Evolutionary conservation across 2,888 invertebrate species (phyloP), one percentile per base, ranked within the genome.

Genomic region (Craniophora ligustri): DNA sequence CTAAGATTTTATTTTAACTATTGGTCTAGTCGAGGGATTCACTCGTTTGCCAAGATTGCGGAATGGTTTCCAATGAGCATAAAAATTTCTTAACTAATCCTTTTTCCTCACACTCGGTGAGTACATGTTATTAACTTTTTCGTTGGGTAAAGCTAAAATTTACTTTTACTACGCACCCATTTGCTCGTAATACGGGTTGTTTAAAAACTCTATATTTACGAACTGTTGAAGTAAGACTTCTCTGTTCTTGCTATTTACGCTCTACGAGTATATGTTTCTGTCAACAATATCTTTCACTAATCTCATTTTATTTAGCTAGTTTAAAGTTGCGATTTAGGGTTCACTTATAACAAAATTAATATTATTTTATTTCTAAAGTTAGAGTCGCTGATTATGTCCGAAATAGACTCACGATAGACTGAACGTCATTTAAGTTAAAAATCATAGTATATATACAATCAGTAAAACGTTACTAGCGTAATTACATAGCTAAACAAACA

Each of bases 401-500:
- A 30, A 59, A 42, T 30, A n/a, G 4, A 28, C 1, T 18, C 15
- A 41, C 21, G 47, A 45, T 19, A 13, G 28, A 57, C 23, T 36
- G 14, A 31, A 21, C 15, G 21, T 42, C 34, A 14, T 46, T 31
- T 61, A 36, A 41, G 14, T 39, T 15, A 40, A 54, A 49, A 48
- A 53, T 30, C 32, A n/a, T 50, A 41, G 26, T 38, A 21, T 23
- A 34, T 35, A 55, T 31, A 65, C 48, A 62, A 60, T 54, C 60
- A 59, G 36, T 65, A 65, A 57, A 62, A 65, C 55, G 49, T 44
- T 57, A 56, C 61, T 63, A 55, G 44, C 40, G 54, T 67, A 59
- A 74, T 70, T 56, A 65, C 49, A 59, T 60, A 61, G 23, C 44
- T 46, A 66, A 71, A 49, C 36, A 72, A 77, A 75, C 67, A 65